These are phyloP conservation scores for Orycteropus afer DNA, from an alignment of 2,113 vertebrate genomes.

Conservation along the genomic window DNA sequence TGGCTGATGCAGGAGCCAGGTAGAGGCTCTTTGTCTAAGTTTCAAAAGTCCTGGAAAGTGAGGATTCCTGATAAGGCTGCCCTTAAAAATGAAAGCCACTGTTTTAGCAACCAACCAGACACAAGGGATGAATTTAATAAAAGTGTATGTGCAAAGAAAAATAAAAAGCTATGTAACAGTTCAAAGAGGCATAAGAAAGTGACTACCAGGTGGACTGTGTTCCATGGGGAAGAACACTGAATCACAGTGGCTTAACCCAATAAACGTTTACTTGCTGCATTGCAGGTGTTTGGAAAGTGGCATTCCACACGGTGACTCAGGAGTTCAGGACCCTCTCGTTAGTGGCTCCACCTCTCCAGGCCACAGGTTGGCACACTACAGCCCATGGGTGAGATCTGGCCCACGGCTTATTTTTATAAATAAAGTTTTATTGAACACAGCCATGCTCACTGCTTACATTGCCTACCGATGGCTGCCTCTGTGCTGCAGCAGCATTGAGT, in stretches of 20 bases:
- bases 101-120: background rate
- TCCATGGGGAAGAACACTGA: rapidly evolving
- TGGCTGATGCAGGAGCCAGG: rapidly evolving
- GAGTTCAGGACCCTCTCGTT: too few species aligned
- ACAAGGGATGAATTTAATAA: background rate
- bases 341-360: rapidly evolving
- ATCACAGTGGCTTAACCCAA: background rate
- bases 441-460: rapidly evolving
- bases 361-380: rapidly evolving
- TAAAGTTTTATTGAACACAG: background rate
- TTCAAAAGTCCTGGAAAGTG: background rate
- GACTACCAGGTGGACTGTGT: rapidly evolving
- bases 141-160: background rate
- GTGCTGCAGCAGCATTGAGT: rapidly evolving
- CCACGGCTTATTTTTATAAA: background rate
- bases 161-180: rapidly evolving
- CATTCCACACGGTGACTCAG: rapidly evolving
- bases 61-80: background rate
- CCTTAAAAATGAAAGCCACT: background rate
- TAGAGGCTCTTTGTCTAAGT: rapidly evolving
- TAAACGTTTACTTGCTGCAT: rapidly evolving
- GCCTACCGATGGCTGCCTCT: background rate
- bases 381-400: background rate
- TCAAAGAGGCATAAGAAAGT: background rate
- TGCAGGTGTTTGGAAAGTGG: background rate